phyloP scores from a whole-genome alignment of 2,888 invertebrate species.

The Cyclophora albipunctata region DNA sequence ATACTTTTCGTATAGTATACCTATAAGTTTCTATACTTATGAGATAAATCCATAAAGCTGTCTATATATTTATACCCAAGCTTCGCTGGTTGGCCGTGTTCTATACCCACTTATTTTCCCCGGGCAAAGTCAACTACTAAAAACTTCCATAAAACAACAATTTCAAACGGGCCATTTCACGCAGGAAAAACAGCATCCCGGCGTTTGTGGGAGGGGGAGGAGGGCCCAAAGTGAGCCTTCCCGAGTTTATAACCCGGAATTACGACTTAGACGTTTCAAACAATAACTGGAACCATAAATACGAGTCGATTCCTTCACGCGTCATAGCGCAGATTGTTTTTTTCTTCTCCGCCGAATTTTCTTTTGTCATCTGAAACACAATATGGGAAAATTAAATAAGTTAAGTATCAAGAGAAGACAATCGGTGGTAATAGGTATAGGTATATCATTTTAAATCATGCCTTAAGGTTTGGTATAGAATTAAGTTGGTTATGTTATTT shows the following conservation, averaged over 20 bases:
- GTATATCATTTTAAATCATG: no score
- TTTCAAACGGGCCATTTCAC: constrained; percentile 74
- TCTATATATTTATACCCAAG: no score
- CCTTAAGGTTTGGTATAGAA: no score
- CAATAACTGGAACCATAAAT: constrained; percentile 73
- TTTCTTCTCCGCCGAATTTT: constrained; percentile 37
- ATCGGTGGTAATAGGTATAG: no score
- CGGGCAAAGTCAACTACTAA: constrained; percentile 72
- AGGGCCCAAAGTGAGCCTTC: constrained; percentile 63
- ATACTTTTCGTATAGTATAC: no score
- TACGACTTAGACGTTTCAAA: constrained; percentile 77
- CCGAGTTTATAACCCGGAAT: constrained; percentile 68
- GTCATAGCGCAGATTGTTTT: constrained; percentile 66
- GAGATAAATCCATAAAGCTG: no score
- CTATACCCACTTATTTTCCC: constrained; percentile 47
- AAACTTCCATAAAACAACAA: constrained; percentile 76
- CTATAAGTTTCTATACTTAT: no score
- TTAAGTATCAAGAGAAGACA: no score
- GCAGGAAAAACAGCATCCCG: constrained; percentile 71
- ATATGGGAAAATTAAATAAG: no score
- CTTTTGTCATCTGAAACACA: background rate
- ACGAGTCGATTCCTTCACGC: constrained; percentile 73
- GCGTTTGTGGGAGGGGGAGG: constrained; percentile 28
- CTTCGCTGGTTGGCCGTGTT: constrained; percentile 15
- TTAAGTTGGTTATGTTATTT: no score